Evolutionary conservation across 2,797 vertebrate species (phyloP).

Genomic region (Clarias pachynema): DNA sequence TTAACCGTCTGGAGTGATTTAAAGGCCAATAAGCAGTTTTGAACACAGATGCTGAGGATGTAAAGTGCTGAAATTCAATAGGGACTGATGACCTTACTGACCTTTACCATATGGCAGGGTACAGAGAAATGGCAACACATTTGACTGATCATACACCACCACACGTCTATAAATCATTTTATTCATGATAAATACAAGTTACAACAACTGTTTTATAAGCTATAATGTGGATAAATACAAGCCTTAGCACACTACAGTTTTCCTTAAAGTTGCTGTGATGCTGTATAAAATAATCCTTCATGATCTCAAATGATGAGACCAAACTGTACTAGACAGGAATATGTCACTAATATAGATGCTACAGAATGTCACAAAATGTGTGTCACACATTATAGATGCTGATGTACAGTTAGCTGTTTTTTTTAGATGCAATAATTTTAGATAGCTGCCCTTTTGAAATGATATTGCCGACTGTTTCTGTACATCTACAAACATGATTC

Average conservation of each 20-base stretch:
- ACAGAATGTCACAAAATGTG: background rate
- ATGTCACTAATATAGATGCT: background rate
- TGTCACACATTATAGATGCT: background rate
- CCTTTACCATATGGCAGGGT: slow-evolving; percentile 20
- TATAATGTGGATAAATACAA: background rate
- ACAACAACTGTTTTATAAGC: background rate
- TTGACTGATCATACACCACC: background rate
- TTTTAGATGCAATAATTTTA: too few relatives aligned
- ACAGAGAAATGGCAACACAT: background rate
- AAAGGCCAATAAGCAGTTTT: slow-evolving; percentile 19
- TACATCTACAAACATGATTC: too few relatives aligned
- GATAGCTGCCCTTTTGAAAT: background rate
- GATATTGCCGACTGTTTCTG: background rate
- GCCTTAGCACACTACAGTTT: background rate
- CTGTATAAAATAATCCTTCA: background rate
- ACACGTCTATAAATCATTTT: background rate
- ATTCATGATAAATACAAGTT: background rate
- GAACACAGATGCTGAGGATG: slow-evolving; percentile 32
- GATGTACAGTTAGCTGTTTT: background rate
- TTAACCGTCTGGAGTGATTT: slow-evolving; percentile 29
- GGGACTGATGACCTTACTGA: slow-evolving; percentile 21
- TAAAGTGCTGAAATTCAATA: slow-evolving; percentile 40
- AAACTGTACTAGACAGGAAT: background rate
- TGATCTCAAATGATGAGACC: background rate
- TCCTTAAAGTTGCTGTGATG: background rate